Evolutionary conservation across 2,113 vertebrate genomes (phyloP), one percentile per base, ranked within the genome.

Genomic region (Calyptommatus sinebrachiatus): DNA sequence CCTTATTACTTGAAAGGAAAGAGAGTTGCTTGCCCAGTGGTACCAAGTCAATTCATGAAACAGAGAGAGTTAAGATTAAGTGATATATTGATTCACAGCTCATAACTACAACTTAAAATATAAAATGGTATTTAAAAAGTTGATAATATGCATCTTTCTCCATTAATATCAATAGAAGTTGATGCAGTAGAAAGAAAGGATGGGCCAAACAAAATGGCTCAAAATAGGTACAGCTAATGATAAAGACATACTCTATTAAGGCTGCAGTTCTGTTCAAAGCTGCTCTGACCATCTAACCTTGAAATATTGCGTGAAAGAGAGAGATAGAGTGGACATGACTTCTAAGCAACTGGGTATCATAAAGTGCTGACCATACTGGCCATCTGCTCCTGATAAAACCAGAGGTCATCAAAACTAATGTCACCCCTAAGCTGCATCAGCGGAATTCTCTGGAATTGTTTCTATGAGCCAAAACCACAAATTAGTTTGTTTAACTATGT

Each of bases 371-470:
- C 53, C 53, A 57, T 57, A 18, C 4, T 12, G 53, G 14, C 53
- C 14, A 16, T 12, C 53, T 57, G 14, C 18, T 18, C 53, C 53
- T 57, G 53, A 57, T 57, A 57, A 57, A 57, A 14, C 14, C 60
- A 0, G 1, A 79, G 70, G 73, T 45, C 65, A 81, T 73, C 22
- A 67, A 68, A 22, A 24, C 67, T 67, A 10, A 24, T 0, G n/a
- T 89, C 86, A 77, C 68, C 28, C 66, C 81, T 71, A 81, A 67
- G 65, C 83, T 78, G 73, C 53, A n/a, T 12, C 41, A 28, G 57
- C n/a, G 31, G 28, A n/a, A 24, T 31, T 70, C 41, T 31, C 48
- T 61, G 45, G 76, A 70, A 24, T 57, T 60, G 41, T 82, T 79
- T 41, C 53, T 57, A 0, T 3, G 82, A 75, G 76, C 77, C 78